These are phyloP conservation scores for Nixonia krombeini DNA, from an alignment of 1,140 invertebrate species.

Conservation along the genomic window DNA sequence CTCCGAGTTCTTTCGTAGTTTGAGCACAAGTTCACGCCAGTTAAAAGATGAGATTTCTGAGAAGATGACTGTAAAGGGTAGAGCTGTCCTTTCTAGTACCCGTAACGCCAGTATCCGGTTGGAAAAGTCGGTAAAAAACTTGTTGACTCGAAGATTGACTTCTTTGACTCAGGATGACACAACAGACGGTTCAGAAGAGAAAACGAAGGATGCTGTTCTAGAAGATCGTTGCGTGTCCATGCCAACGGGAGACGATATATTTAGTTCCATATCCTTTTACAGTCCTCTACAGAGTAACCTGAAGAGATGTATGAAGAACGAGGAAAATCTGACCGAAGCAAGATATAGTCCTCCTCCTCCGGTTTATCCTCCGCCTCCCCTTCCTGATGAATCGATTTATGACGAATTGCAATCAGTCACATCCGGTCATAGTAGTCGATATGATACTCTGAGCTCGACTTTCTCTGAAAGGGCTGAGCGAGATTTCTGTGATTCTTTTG, in stretches of 20 bases:
- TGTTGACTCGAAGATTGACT: slow-evolving; percentile 56
- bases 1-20: slow-evolving; percentile 60
- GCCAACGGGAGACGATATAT: slow-evolving; percentile 63
- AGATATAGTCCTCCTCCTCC: slow-evolving; percentile 71
- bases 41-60: slow-evolving; percentile 71
- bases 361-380: slow-evolving; percentile 74
- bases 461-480: slow-evolving; percentile 64
- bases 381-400: slow-evolving; percentile 74
- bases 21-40: slow-evolving; percentile 67
- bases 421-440: slow-evolving; percentile 64
- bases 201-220: slow-evolving; percentile 13
- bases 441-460: slow-evolving; percentile 61
- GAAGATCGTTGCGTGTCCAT: slow-evolving; percentile 63
- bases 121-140: slow-evolving; percentile 64
- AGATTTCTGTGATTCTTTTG: slow-evolving; percentile 64
- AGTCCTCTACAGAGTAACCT: slow-evolving; percentile 64
- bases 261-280: slow-evolving; percentile 68
- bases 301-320: slow-evolving; percentile 53
- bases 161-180: slow-evolving; percentile 51
- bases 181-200: slow-evolving; percentile 13
- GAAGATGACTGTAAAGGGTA: slow-evolving; percentile 69
- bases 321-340: slow-evolving; percentile 59
- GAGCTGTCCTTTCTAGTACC: slow-evolving; percentile 71
- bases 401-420: slow-evolving; percentile 72
- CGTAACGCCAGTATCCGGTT: slow-evolving; percentile 67